Conservation (phyloP, 2,888 invertebrate genomes). For the Odiellus spinosus region DNA sequence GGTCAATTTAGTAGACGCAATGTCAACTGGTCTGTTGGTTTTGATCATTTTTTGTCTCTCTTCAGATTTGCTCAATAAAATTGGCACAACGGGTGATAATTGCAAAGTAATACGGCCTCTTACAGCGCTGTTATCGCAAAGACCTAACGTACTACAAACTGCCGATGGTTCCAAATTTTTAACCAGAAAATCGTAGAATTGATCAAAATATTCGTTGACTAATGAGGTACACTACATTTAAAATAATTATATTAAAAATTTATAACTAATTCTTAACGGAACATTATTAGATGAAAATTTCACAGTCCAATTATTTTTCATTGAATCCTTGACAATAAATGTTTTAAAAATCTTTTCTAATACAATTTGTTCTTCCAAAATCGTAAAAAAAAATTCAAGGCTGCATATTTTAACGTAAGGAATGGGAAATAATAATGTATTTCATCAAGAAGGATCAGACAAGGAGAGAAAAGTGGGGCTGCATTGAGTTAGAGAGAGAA, state of each 20-base stretch:
- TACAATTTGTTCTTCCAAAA: no score
- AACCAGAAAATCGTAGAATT: slow-evolving; percentile 52
- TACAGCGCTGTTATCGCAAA: slow-evolving; percentile 36
- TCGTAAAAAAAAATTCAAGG: no score
- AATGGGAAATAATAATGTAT: no score
- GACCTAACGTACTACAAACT: slow-evolving; percentile 52
- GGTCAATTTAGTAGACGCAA: no score
- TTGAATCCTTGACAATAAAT: not conserved
- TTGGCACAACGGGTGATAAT: no score
- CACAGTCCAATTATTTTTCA: not conserved
- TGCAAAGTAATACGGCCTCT: not conserved
- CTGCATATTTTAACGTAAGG: no score
- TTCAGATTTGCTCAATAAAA: not conserved
- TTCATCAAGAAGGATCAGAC: no score
- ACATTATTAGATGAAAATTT: not conserved
- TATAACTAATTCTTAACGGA: not conserved
- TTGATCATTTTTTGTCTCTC: slow-evolving; percentile 10
- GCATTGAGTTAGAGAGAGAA: no score
- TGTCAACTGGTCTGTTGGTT: not conserved
- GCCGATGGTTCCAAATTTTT: slow-evolving; percentile 48
- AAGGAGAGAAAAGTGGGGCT: no score
- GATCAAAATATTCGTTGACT: slow-evolving; percentile 59
- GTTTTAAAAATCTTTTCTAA: no score
- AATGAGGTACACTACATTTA: slow-evolving; percentile 45
- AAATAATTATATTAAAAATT: slow-evolving; percentile 4